These are phyloP conservation scores for Nemotelus nigrinus DNA, from an alignment of 2,888 invertebrate species.

Conservation along the genomic window DNA sequence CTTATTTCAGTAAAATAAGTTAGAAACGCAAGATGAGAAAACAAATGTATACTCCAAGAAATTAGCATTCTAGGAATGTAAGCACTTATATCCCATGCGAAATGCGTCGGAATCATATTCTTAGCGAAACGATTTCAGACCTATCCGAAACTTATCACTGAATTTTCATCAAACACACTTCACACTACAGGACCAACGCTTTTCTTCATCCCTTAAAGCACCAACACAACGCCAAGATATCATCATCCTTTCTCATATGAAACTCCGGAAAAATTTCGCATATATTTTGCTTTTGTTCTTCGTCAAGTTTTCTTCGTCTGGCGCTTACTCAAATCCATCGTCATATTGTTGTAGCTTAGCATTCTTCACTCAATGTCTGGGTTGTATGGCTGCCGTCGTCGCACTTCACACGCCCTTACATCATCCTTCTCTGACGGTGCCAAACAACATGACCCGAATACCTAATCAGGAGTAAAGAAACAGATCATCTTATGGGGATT, in stretches of 20 bases:
- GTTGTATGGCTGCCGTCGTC: not conserved
- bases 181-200: not conserved
- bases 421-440: constrained; percentile 9
- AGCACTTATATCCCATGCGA: too few relatives aligned
- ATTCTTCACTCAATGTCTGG: constrained; percentile 31
- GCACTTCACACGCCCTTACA: constrained; percentile 3
- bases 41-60: too few relatives aligned
- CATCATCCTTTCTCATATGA: constrained; percentile 1
- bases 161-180: constrained; percentile 3
- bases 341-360: constrained; percentile 43
- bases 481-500: constrained; percentile 50
- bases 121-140: not conserved
- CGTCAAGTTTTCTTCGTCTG: constrained; percentile 16
- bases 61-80: too few relatives aligned
- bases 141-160: constrained; percentile 12
- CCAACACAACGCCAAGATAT: not conserved
- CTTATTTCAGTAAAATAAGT: too few relatives aligned
- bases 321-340: constrained; percentile 31
- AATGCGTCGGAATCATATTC: too few relatives aligned
- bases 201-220: not conserved
- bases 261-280: not conserved
- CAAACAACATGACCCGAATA: constrained; percentile 47
- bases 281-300: constrained; percentile 19
- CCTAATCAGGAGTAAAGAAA: constrained; percentile 45
- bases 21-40: too few relatives aligned